Percentiles rank a stretch among this genome's conserved stretches.
These are phyloP conservation scores for Philopotamus ludificatus DNA, from an alignment of 1,140 invertebrate species.

Conservation along the genomic window DNA sequence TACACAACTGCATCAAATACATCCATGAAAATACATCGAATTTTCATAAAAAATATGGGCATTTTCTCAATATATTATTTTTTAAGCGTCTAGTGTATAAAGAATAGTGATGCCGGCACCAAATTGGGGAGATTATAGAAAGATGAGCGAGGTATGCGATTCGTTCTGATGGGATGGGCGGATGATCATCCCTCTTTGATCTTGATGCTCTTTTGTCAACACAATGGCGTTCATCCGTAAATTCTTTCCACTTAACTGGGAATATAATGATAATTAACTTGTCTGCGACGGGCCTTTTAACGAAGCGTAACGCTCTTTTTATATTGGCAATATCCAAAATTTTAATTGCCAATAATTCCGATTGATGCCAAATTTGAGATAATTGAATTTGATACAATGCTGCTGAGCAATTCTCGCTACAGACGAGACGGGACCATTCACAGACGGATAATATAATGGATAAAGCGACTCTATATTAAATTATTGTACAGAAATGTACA, in stretches of 20 bases:
- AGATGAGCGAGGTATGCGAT: conserved; percentile 20
- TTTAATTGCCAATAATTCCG: too few relatives aligned
- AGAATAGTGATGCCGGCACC: conserved; percentile 3
- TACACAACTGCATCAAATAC: not conserved
- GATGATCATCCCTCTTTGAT: conserved; percentile 29
- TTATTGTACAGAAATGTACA: too few relatives aligned
- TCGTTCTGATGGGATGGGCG: conserved; percentile 1
- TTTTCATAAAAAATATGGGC: too few relatives aligned
- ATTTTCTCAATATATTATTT: too few relatives aligned
- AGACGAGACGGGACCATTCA: too few relatives aligned
- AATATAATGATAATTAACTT: conserved; percentile 39
- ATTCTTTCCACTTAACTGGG: conserved; percentile 39
- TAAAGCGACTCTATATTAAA: too few relatives aligned
- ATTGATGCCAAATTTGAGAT: too few relatives aligned
- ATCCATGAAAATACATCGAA: not conserved
- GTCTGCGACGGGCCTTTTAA: conserved; percentile 31
- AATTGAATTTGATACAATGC: too few relatives aligned
- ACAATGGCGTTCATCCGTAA: conserved; percentile 37
- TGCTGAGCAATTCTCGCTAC: too few relatives aligned
- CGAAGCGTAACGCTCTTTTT: conserved; percentile 12
- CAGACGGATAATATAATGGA: too few relatives aligned
- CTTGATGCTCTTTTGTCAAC: conserved; percentile 40
- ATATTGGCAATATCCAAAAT: too few relatives aligned
- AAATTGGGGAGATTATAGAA: conserved; percentile 12
- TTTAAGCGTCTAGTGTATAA: not conserved